Evolutionary conservation across 2,888 invertebrate species (phyloP), one percentile per base, ranked within the genome.

Genomic region (Stenolophus ochropezus): DNA sequence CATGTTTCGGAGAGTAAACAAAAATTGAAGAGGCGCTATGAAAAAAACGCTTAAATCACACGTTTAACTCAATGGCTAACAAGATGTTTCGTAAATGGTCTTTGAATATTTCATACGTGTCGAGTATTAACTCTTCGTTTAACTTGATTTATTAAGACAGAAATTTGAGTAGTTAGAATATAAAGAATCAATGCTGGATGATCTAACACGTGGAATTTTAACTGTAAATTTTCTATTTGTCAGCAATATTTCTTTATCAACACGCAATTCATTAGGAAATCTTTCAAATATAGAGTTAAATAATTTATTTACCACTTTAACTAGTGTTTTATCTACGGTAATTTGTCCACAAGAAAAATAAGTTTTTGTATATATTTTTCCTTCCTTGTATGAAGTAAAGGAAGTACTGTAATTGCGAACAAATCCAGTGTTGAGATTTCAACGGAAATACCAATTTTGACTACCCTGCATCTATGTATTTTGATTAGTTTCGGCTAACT

Each of bases 101-200:
- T 69, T 69, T 69, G 65, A 69, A 69, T 69, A 69, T 69, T 65
- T 65, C 61, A 65, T 65, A 65, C 61, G n/a, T 65, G 61, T 65
- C 33, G 27, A 5, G 25, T 23, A 61, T 61, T 27, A 69, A 33
- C 33, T 69, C 27, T 61, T 56, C 56, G 56, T 56, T 61, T 61
- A 61, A 61, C 23, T 69, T 69, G 65, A 69, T 69, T 69, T 69
- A 69, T 69, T 25, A 61, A 18, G 65, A 69, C 65, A 69, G 65
- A 69, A 25, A 69, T 69, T 69, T 69, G 65, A 69, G 65, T 33
- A 18, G 65, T 69, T 69, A 69, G 27, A 33, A 33, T 69, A 69
- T 69, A 33, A 33, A 33, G 18, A 69, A 69, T 18, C 65, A 69
- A 33, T 69, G 23, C 25, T 61, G n/a, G 14, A 61, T 61, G 61